These are phyloP conservation scores for Globia sparganii DNA, from an alignment of 2,888 invertebrate genomes.

Conservation along the genomic window DNA sequence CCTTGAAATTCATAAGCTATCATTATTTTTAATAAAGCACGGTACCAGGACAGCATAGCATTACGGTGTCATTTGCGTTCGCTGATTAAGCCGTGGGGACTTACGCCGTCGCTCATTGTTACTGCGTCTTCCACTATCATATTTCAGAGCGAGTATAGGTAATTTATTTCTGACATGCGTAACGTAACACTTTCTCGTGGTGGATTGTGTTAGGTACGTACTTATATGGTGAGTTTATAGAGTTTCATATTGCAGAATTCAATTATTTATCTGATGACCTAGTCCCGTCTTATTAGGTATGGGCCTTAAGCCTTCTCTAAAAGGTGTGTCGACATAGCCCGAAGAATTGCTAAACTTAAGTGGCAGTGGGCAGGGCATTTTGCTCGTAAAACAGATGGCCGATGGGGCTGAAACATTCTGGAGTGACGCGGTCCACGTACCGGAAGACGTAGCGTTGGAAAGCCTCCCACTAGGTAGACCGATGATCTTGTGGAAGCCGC, in stretches of 20 bases:
- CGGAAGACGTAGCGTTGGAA: neutral
- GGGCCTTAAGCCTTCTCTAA: neutral
- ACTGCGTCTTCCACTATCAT: slow-evolving; percentile 55
- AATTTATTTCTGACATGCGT: slow-evolving; percentile 51
- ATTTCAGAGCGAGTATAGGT: slow-evolving; percentile 54
- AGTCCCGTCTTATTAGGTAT: neutral
- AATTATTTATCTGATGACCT: neutral
- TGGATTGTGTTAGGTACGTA: neutral
- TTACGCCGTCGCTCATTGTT: slow-evolving; percentile 61
- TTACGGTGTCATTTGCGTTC: slow-evolving; percentile 55
- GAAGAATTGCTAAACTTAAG: neutral
- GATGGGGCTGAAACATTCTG: neutral
- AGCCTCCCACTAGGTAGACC: neutral
- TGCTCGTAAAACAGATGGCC: neutral
- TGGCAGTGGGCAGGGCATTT: neutral
- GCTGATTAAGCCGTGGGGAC: slow-evolving; percentile 54
- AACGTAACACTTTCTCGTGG: slow-evolving; percentile 34
- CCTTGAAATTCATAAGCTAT: slow-evolving; percentile 27
- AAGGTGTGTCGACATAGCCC: neutral
- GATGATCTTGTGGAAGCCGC: neutral
- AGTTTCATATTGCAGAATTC: neutral
- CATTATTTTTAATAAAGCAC: slow-evolving; percentile 44
- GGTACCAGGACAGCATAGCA: slow-evolving; percentile 39
- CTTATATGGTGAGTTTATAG: neutral
- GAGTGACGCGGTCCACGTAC: neutral